These are phyloP conservation scores for Pongo abelii DNA, from an alignment of 2,113 vertebrate species.

Conservation along the genomic window DNA sequence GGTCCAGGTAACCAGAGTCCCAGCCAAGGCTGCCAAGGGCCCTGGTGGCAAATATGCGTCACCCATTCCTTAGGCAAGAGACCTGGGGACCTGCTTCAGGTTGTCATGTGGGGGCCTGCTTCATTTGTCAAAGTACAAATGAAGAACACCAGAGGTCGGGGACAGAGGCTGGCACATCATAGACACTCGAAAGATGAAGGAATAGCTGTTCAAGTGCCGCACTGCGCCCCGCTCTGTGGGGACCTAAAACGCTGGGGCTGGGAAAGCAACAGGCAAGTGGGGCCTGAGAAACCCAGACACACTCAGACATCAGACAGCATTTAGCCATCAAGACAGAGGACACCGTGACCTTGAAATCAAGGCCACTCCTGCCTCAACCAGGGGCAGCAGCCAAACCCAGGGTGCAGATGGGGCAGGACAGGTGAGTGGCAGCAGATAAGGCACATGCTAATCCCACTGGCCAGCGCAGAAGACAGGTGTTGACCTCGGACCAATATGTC, in stretches of 20 bases:
- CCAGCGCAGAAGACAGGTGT: rapidly evolving
- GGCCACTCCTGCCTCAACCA: background rate
- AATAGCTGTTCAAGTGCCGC: rapidly evolving
- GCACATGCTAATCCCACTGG: rapidly evolving
- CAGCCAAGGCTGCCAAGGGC: background rate
- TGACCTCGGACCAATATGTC: rapidly evolving
- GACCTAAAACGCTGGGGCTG: background rate
- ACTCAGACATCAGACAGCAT: background rate
- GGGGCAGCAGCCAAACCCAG: background rate
- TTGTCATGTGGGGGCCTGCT: rapidly evolving
- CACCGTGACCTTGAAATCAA: background rate
- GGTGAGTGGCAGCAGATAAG: rapidly evolving
- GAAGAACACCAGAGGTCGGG: background rate
- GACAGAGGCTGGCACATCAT: background rate
- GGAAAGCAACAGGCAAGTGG: background rate
- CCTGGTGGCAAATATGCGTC: background rate
- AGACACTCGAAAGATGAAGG: background rate
- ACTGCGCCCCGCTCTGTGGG: rapidly evolving
- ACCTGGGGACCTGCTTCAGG: slow-evolving; percentile 22
- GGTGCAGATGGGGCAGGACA: rapidly evolving
- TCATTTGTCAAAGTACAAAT: background rate
- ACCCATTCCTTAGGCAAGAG: background rate
- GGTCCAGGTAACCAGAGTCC: background rate
- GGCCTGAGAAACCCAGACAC: background rate
- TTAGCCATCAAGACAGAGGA: background rate